phyloP scores from a whole-genome alignment of 2,797 vertebrate species.

The Syngnathus rostellatus region DNA sequence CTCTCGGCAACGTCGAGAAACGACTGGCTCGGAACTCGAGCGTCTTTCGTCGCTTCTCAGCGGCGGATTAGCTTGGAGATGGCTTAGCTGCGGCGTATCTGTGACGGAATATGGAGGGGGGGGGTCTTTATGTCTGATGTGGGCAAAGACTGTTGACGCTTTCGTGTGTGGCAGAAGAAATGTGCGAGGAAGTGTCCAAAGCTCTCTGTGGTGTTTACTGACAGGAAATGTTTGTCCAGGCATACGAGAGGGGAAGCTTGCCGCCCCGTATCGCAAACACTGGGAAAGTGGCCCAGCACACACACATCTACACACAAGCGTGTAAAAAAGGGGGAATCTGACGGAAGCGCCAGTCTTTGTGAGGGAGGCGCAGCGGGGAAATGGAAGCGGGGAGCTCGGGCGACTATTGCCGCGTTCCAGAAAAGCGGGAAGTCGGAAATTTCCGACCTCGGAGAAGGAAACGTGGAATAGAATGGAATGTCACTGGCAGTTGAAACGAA shows the following conservation, averaged over 20 bases:
- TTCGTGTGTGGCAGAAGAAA: conserved; percentile 29
- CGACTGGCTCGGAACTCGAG: not conserved
- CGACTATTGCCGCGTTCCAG: conserved; percentile 8
- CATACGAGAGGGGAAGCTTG: conserved; percentile 62
- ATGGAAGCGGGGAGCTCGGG: conserved; percentile 45
- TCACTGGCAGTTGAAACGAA: not conserved
- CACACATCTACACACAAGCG: conserved; percentile 19
- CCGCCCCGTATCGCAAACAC: conserved; percentile 53
- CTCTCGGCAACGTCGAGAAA: conserved; percentile 24
- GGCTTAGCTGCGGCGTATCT: conserved; percentile 16
- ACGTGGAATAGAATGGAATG: not conserved
- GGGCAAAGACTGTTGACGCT: conserved; percentile 7
- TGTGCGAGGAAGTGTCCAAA: conserved; percentile 49
- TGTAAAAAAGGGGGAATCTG: conserved; percentile 44
- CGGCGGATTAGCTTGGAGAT: conserved; percentile 11
- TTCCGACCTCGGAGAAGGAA: not conserved
- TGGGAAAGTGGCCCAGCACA: conserved; percentile 28
- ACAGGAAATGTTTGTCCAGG: conserved; percentile 73
- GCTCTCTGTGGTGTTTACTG: conserved; percentile 60
- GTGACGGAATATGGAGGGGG: conserved; percentile 13
- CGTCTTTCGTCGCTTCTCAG: conserved; percentile 18
- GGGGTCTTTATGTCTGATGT: not conserved
- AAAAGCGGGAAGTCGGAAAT: not conserved
- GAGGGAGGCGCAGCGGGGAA: conserved; percentile 40
- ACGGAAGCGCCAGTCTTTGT: conserved; percentile 24